Percentiles rank a stretch among this genome's conserved stretches.
These are phyloP conservation scores for Drosophila melanosoma DNA, from an alignment of 2,888 invertebrate species.

Conservation along the genomic window DNA sequence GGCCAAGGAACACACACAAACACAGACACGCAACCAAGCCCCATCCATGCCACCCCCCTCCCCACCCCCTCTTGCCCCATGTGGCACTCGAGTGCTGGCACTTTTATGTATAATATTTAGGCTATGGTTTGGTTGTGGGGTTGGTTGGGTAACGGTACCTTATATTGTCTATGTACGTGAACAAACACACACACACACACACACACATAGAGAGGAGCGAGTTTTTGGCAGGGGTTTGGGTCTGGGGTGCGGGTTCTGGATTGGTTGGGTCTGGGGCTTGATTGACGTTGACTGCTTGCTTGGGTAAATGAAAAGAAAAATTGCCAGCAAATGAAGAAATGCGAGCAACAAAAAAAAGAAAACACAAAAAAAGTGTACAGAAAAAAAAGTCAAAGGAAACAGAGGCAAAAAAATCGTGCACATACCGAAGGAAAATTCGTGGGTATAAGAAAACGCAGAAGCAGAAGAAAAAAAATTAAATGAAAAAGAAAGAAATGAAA, in stretches of 20 bases:
- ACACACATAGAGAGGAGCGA: background rate
- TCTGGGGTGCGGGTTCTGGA: conserved; percentile 12
- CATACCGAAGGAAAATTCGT: conserved; percentile 64
- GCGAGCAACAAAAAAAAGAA: conserved; percentile 9
- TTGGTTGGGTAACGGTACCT: conserved; percentile 21
- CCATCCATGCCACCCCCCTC: background rate
- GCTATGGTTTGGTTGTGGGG: conserved; percentile 17
- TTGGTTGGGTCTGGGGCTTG: conserved; percentile 49
- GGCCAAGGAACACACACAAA: conserved; percentile 2
- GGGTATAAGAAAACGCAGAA: conserved; percentile 37
- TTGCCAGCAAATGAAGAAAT: conserved; percentile 70
- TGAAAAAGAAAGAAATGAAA: conserved; percentile 28
- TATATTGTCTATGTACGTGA: conserved; percentile 26
- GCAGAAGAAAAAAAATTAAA: conserved; percentile 23
- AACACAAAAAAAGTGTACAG: conserved; percentile 2
- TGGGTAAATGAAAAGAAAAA: conserved; percentile 70
- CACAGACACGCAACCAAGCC: conserved; percentile 8
- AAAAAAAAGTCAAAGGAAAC: background rate
- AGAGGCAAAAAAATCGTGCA: conserved; percentile 24
- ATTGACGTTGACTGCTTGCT: conserved; percentile 62
- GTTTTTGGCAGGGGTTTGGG: conserved; percentile 12
- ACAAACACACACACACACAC: background rate
- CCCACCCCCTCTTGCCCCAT: background rate
- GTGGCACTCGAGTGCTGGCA: conserved; percentile 21
- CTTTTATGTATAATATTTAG: conserved; percentile 66